A percentile compares a stretch with the other conserved stretches of the same genome.
Evolutionary conservation across 2,888 invertebrate species (phyloP).

Genomic region (Pachymerium ferrugineum): DNA sequence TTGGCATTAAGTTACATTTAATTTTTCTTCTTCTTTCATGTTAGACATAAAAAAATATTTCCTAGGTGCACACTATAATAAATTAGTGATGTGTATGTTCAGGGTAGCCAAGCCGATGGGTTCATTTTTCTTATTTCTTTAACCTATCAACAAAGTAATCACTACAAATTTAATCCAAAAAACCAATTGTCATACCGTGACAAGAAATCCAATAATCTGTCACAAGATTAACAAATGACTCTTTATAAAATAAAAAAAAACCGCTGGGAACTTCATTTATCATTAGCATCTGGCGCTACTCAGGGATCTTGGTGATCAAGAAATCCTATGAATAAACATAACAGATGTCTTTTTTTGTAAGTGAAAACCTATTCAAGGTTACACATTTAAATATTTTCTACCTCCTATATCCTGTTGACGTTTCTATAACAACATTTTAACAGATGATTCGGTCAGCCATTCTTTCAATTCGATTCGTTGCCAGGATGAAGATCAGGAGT

Average conservation of each 20-base stretch:
- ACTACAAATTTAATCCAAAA: neutral
- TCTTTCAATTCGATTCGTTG: constrained; percentile 20
- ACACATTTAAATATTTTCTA: neutral
- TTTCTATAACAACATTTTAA: neutral
- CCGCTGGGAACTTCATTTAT: neutral
- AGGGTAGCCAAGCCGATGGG: too few species aligned
- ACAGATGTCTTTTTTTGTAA: neutral
- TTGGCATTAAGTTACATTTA: too few species aligned
- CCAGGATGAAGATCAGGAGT: constrained; percentile 7
- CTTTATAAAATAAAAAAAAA: neutral
- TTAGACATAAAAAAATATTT: too few species aligned
- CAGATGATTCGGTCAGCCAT: neutral
- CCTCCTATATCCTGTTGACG: neutral
- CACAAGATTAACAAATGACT: neutral
- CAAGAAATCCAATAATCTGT: neutral
- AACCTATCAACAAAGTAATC: neutral
- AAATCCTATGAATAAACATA: neutral
- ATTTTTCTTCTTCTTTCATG: too few species aligned
- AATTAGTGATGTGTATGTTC: too few species aligned
- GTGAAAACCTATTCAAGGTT: neutral
- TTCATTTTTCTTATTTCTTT: too few species aligned
- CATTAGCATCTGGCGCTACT: neutral
- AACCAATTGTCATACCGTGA: neutral
- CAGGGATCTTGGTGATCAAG: neutral
- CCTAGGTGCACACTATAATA: too few species aligned